A percentile compares a stretch with the other conserved stretches of the same genome.
Evolutionary conservation across 2,797 vertebrate genomes (phyloP).

Genomic region (Siniperca obscura): DNA sequence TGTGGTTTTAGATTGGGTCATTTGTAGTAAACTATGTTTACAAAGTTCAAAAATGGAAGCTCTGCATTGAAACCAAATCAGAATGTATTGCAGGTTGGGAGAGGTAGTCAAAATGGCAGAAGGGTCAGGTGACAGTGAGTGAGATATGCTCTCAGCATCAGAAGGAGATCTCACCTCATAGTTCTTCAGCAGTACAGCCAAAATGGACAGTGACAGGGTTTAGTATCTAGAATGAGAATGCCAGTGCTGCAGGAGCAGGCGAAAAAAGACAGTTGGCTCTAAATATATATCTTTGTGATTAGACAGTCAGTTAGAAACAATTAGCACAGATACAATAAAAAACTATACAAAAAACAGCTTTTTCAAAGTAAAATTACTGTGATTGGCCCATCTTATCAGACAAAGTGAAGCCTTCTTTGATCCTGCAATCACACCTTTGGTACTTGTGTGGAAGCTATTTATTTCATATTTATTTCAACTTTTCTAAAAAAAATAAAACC

Average conservation of each 20-base stretch:
- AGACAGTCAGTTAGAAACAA: slow-evolving; percentile 1
- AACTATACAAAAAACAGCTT: neutral
- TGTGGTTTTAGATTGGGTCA: neutral
- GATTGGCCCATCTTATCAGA: neutral
- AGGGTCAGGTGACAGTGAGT: slow-evolving; percentile 28
- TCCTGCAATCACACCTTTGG: neutral
- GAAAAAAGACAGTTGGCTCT: neutral
- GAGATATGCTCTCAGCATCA: slow-evolving; percentile 45
- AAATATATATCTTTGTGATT: neutral
- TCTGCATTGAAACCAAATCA: slow-evolving; percentile 9
- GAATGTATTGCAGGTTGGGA: slow-evolving; percentile 7
- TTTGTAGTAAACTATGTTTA: neutral
- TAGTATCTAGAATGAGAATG: slow-evolving; percentile 80
- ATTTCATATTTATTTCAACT: slow-evolving; percentile 9
- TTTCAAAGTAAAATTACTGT: neutral
- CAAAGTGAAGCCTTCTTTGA: neutral
- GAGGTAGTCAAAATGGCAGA: slow-evolving; percentile 22
- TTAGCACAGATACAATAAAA: neutral
- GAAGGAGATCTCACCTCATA: slow-evolving; percentile 77
- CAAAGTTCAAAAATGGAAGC: neutral
- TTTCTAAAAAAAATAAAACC: neutral
- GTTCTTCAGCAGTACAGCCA: slow-evolving; percentile 71
- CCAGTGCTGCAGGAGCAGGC: slow-evolving; percentile 74
- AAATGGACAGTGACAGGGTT: slow-evolving; percentile 63
- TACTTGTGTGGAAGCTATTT: neutral